Percentiles rank a stretch among this genome's conserved stretches.
Conservation (phyloP, 2,797 vertebrate genomes). For the Austrolebias charrua region DNA sequence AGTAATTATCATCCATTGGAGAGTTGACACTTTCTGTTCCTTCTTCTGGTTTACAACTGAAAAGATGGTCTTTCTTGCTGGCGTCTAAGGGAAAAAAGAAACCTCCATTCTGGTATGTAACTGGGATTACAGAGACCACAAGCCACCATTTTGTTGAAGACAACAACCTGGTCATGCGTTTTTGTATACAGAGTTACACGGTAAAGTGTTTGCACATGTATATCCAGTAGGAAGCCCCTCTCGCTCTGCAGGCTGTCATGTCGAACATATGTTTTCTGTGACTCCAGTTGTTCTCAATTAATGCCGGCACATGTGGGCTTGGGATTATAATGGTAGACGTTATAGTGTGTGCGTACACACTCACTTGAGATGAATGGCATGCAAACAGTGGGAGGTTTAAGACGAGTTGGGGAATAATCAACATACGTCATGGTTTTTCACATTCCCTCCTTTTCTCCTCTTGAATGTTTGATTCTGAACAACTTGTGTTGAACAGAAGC, state of each 20-base stretch:
- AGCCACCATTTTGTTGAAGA: constrained; percentile 42
- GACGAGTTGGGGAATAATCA: not conserved
- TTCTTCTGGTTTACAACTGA: not conserved
- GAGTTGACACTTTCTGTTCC: not conserved
- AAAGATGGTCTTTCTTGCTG: constrained; percentile 8
- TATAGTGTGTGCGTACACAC: not conserved
- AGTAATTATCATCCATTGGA: not conserved
- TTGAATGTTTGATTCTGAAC: constrained; percentile 39
- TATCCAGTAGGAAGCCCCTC: constrained; percentile 6
- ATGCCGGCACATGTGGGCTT: constrained; percentile 37
- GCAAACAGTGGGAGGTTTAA: not conserved
- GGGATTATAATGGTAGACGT: constrained; percentile 14
- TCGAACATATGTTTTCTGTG: constrained; percentile 46
- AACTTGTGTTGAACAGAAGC: constrained; percentile 42
- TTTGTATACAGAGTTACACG: not conserved
- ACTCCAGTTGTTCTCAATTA: constrained; percentile 54
- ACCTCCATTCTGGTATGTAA: constrained; percentile 10
- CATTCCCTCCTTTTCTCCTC: not conserved
- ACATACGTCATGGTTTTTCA: not conserved
- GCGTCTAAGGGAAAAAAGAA: not conserved
- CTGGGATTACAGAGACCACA: constrained; percentile 12
- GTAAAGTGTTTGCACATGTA: constrained; percentile 21
- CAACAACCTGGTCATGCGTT: constrained; percentile 24
- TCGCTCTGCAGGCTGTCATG: constrained; percentile 27
- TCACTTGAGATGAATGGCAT: constrained; percentile 6